A percentile compares a stretch with the other conserved stretches of the same genome.
Conservation (phyloP, 1,140 invertebrate species). For the Calephelis nemesis region DNA sequence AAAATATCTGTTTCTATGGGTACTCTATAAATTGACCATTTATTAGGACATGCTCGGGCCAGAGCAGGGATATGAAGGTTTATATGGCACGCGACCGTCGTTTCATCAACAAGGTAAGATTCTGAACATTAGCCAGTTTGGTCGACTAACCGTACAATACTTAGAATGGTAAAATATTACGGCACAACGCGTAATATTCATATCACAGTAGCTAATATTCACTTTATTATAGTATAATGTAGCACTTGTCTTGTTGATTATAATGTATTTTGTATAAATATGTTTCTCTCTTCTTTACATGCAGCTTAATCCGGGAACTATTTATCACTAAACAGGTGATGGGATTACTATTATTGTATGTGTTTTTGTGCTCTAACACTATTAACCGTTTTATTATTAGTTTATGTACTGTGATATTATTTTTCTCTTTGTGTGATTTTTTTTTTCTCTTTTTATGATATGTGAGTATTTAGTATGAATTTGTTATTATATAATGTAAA, state of each 20-base stretch:
- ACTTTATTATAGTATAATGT: constrained; percentile 6
- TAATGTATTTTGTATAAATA: constrained; percentile 54
- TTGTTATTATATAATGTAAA: too few species aligned
- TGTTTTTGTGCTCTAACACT: constrained; percentile 29
- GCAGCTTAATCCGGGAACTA: constrained; percentile 80
- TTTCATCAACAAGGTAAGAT: constrained; percentile 91
- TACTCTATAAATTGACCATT: constrained; percentile 42
- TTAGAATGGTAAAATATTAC: constrained; percentile 33
- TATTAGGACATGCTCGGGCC: constrained; percentile 94
- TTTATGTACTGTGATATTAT: too few species aligned
- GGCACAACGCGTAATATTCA: constrained; percentile 11
- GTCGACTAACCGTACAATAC: constrained; percentile 38
- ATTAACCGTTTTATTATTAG: too few species aligned
- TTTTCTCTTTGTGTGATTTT: too few species aligned
- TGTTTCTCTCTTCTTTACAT: constrained; percentile 74
- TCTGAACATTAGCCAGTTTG: constrained; percentile 34
- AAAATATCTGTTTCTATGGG: not conserved
- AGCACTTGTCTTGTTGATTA: constrained; percentile 8
- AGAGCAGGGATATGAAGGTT: constrained; percentile 94
- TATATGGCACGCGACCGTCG: constrained; percentile 87
- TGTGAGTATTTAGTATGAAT: too few species aligned
- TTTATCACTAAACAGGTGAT: constrained; percentile 80
- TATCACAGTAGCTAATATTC: constrained; percentile 10
- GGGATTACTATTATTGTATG: constrained; percentile 65
- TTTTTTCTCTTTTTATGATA: too few species aligned